Conservation (phyloP, 2,888 invertebrate species). For the Nomada ruficornis region DNA sequence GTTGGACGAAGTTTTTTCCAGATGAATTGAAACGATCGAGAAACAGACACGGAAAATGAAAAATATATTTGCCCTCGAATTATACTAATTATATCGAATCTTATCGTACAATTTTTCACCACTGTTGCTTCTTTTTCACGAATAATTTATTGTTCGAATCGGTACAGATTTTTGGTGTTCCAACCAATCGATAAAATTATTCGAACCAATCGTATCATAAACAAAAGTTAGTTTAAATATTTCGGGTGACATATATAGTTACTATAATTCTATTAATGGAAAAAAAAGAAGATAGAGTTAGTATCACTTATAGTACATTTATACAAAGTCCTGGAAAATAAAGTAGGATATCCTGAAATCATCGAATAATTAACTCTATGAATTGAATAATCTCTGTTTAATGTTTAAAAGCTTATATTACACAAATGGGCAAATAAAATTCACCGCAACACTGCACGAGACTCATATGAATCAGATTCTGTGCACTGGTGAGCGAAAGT, state of each 20-base stretch:
- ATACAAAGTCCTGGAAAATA: constrained; percentile 76
- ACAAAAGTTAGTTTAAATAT: constrained; percentile 2
- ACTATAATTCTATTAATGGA: background rate
- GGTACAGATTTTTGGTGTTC: constrained; percentile 18
- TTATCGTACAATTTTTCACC: constrained; percentile 24
- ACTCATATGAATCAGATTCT: constrained; percentile 64
- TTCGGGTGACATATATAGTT: background rate
- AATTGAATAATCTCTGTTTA: constrained; percentile 80
- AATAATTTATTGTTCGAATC: constrained; percentile 19
- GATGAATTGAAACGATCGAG: background rate
- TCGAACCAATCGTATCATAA: constrained; percentile 18
- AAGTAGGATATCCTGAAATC: constrained; percentile 78
- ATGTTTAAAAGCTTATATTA: constrained; percentile 72
- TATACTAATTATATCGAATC: constrained; percentile 27
- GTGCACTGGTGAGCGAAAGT: constrained; percentile 71
- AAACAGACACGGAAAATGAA: background rate
- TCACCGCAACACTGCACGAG: constrained; percentile 70
- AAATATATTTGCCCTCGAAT: constrained; percentile 30
- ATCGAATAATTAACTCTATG: constrained; percentile 80
- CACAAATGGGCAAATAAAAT: constrained; percentile 71
- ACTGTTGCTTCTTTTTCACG: constrained; percentile 13
- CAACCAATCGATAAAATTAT: constrained; percentile 1
- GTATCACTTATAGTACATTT: constrained; percentile 50
- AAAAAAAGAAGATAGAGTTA: constrained; percentile 7
- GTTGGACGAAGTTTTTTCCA: no score